A percentile compares a stretch with the other conserved stretches of the same genome.
phyloP scores from a whole-genome alignment of 92 coral and sea anemone genomes.

The Galaxea fascicularis region DNA sequence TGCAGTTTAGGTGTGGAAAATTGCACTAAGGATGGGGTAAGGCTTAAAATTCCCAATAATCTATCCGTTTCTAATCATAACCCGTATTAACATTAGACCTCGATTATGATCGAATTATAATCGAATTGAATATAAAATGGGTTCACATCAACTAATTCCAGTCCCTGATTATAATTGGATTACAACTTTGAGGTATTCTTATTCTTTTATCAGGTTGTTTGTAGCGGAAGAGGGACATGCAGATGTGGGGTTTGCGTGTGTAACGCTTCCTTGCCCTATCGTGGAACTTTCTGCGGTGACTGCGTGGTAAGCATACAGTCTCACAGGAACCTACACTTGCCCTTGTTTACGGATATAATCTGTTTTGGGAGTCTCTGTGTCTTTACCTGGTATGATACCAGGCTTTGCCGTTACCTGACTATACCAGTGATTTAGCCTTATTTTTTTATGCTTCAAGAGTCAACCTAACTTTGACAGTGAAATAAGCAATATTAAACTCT shows the following conservation, averaged over 20 bases:
- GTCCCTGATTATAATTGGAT: too few relatives aligned
- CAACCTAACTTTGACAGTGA: too few relatives aligned
- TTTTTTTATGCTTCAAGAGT: too few relatives aligned
- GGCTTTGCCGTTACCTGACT: too few relatives aligned
- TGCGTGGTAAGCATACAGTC: slow-evolving; percentile 74
- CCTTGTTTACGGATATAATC: not conserved
- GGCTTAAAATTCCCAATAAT: slow-evolving; percentile 7
- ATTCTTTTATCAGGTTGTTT: slow-evolving; percentile 68
- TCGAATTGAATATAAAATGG: too few relatives aligned
- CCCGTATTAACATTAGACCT: too few relatives aligned
- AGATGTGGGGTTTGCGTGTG: slow-evolving; percentile 86
- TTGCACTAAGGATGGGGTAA: slow-evolving; percentile 82
- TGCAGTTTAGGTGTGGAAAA: slow-evolving; percentile 67
- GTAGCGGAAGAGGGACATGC: slow-evolving; percentile 87
- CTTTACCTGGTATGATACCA: too few relatives aligned
- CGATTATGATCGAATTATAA: too few relatives aligned
- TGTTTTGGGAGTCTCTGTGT: not conserved
- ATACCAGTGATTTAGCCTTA: too few relatives aligned
- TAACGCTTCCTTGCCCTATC: slow-evolving; percentile 67
- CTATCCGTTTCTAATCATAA: too few relatives aligned
- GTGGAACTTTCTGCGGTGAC: slow-evolving; percentile 82
- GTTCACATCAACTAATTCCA: too few relatives aligned
- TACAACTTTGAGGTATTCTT: not conserved
- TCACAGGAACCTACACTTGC: not conserved
- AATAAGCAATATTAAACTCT: too few relatives aligned